Evolutionary conservation across 2,888 invertebrate genomes (phyloP).

Genomic region (Leptopterna dolabrata): DNA sequence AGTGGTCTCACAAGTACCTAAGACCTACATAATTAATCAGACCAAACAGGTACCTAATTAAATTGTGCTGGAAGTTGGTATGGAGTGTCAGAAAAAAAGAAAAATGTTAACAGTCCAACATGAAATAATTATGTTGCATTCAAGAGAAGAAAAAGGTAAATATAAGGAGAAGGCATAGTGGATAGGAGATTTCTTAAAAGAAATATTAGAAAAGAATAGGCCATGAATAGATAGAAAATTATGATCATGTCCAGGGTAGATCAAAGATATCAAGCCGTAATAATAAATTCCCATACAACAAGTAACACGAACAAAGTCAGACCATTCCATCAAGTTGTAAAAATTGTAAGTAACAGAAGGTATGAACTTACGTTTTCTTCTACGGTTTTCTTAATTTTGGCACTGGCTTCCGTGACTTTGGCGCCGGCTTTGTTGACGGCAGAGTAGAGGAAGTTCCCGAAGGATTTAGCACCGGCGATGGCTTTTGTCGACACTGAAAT

Average conservation of each 20-base stretch:
- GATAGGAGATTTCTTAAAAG: background rate
- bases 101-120: no score
- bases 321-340: background rate
- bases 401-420: conserved; percentile 88
- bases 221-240: background rate
- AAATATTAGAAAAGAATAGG: background rate
- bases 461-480: conserved; percentile 87
- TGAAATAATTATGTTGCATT: no score
- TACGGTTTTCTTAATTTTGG: conserved; percentile 94
- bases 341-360: background rate
- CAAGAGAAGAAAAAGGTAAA: no score
- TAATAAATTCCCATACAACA: background rate
- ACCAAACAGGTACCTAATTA: no score
- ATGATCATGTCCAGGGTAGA: background rate
- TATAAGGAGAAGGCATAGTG: no score
- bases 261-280: background rate
- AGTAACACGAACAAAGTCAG: background rate
- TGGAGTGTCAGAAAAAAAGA: no score
- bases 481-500: conserved; percentile 86
- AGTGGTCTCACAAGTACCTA: no score
- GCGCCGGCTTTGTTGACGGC: conserved; percentile 97
- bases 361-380: conserved; percentile 88
- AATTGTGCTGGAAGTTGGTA: no score
- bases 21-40: no score
- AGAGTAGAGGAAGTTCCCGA: conserved; percentile 92